phyloP scores from a whole-genome alignment of 1,140 invertebrate species.

The Tetragonula clypearis region DNA sequence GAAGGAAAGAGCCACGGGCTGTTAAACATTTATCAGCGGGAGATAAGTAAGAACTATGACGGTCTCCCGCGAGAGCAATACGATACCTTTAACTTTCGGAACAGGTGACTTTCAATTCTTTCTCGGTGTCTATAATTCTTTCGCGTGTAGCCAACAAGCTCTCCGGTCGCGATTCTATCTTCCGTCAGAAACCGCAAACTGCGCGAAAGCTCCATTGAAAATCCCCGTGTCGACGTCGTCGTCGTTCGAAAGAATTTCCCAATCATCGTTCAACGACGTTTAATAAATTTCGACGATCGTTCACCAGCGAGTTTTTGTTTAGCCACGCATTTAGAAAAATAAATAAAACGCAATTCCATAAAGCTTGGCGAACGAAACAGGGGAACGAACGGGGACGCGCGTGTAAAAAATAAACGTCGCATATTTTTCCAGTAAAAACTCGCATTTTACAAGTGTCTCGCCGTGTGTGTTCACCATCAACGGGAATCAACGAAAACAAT shows the following conservation, averaged over 20 bases:
- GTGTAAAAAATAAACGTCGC: neutral
- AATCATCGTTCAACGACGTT: neutral
- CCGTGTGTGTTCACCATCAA: too few species aligned
- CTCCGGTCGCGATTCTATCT: too few species aligned
- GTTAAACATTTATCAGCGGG: conserved; percentile 14
- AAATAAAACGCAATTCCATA: neutral
- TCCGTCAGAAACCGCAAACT: neutral
- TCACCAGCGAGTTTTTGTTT: neutral
- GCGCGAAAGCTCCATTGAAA: neutral
- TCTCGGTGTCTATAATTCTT: neutral
- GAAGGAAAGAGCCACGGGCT: neutral
- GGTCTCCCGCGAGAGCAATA: neutral
- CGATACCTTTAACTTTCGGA: neutral
- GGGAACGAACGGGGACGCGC: too few species aligned
- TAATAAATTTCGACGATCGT: neutral
- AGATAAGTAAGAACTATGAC: conserved; percentile 22
- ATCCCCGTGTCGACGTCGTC: neutral
- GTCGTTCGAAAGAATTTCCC: neutral
- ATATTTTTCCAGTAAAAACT: neutral
- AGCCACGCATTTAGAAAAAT: neutral
- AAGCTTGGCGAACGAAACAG: neutral
- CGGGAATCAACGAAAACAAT: neutral
- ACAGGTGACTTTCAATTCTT: neutral
- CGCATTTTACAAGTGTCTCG: neutral
- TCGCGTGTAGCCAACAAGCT: too few species aligned